These are phyloP conservation scores for Ophthalmolycus amberensis DNA, from an alignment of 2,113 vertebrate genomes.

Conservation along the genomic window DNA sequence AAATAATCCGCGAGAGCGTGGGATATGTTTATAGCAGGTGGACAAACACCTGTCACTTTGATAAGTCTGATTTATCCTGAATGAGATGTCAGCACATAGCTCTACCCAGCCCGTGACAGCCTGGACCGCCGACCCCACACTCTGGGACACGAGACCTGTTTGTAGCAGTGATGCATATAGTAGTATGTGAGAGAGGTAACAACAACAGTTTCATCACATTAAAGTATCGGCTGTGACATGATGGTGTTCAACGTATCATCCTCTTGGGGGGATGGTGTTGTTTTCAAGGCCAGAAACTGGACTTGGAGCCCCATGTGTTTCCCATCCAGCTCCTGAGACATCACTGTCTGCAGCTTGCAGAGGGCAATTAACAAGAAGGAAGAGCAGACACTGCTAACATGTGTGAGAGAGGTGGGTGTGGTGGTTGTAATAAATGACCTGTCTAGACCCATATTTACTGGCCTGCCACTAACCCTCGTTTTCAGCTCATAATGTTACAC, in stretches of 20 bases:
- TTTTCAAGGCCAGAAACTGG: slow-evolving; percentile 16
- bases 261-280: background rate
- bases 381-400: slow-evolving; percentile 86
- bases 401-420: slow-evolving; percentile 86
- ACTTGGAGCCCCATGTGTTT: slow-evolving; percentile 28
- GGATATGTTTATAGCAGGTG: slow-evolving; percentile 89
- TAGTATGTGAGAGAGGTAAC: slow-evolving; percentile 30
- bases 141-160: slow-evolving; percentile 31
- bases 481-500: slow-evolving; percentile 45
- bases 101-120: slow-evolving; percentile 83
- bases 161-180: slow-evolving; percentile 24
- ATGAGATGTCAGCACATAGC: slow-evolving; percentile 85
- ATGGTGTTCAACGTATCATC: background rate
- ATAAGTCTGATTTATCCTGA: slow-evolving; percentile 91
- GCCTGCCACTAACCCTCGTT: slow-evolving; percentile 51
- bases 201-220: slow-evolving; percentile 33
- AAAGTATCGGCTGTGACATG: slow-evolving; percentile 12
- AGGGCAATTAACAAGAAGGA: slow-evolving; percentile 90
- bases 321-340: slow-evolving; percentile 67
- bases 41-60: slow-evolving; percentile 91
- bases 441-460: slow-evolving; percentile 77
- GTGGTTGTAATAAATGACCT: slow-evolving; percentile 88
- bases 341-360: slow-evolving; percentile 89
- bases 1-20: slow-evolving; percentile 83
- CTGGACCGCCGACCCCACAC: slow-evolving; percentile 63